Percentiles rank a stretch among this genome's conserved stretches.
Evolutionary conservation across 2,797 vertebrate species (phyloP).

Genomic region (Spatula versicolor): DNA sequence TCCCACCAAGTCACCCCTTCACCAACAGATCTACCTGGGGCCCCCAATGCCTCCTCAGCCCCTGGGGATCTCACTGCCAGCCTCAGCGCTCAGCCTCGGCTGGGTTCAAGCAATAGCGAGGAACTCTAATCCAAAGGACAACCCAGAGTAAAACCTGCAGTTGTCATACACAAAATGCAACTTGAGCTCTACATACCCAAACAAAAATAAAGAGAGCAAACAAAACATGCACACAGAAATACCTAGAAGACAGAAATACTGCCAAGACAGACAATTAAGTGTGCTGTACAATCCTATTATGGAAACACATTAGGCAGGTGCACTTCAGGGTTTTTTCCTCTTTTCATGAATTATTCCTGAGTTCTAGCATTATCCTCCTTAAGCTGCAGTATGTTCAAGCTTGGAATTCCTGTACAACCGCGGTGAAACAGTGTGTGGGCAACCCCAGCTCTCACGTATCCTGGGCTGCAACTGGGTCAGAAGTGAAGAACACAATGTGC

Average conservation of each 20-base stretch:
- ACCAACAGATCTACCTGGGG: not conserved
- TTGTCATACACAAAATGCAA: not conserved
- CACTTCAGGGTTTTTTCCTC: not conserved
- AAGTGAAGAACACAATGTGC: not conserved
- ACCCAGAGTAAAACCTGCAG: not conserved
- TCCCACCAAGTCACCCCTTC: not conserved
- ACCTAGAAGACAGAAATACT: not conserved
- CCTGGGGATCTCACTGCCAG: not conserved
- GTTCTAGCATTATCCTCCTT: not conserved
- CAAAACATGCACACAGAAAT: not conserved
- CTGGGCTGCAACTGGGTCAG: not conserved
- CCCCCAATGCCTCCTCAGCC: not conserved
- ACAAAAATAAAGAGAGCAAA: not conserved
- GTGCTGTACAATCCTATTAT: not conserved
- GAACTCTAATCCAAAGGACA: not conserved
- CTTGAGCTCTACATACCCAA: not conserved
- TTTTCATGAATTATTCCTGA: not conserved
- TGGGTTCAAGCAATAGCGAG: not conserved
- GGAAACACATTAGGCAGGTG: not conserved
- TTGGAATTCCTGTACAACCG: constrained; percentile 10
- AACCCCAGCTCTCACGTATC: not conserved
- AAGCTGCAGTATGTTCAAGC: not conserved
- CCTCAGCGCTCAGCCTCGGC: not conserved
- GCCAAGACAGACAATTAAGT: not conserved
- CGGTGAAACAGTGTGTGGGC: not conserved